A percentile compares a stretch with the other conserved stretches of the same genome.
Conservation (phyloP, 1,140 invertebrate species). For the Hydropsyche tenuis region DNA sequence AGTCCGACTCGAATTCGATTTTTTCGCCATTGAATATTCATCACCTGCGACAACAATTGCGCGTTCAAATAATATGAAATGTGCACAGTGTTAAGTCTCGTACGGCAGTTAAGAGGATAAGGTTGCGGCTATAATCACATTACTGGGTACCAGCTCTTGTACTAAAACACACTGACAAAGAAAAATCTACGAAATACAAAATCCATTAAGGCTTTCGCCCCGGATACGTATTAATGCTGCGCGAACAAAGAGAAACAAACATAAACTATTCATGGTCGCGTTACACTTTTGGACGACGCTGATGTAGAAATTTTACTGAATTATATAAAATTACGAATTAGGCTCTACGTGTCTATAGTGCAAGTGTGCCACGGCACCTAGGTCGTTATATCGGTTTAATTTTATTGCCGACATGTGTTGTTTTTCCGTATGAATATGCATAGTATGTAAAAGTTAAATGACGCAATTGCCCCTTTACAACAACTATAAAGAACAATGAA, state of each 20-base stretch:
- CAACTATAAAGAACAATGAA: too few species aligned
- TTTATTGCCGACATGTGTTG: too few species aligned
- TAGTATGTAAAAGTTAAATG: too few species aligned
- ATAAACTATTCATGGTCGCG: constrained; percentile 19
- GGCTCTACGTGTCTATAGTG: too few species aligned
- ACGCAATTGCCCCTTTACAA: too few species aligned
- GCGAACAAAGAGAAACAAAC: constrained; percentile 18
- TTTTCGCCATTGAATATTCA: too few species aligned
- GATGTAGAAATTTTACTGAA: not conserved
- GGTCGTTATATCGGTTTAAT: too few species aligned
- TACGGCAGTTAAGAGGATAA: constrained; percentile 24
- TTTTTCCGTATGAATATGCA: too few species aligned
- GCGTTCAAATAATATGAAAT: constrained; percentile 14
- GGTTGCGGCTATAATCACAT: constrained; percentile 32
- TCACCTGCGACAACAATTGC: too few species aligned
- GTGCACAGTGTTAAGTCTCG: not conserved
- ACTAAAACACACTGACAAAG: constrained; percentile 25
- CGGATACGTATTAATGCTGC: constrained; percentile 19
- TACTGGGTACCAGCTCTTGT: constrained; percentile 2
- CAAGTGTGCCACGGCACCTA: too few species aligned
- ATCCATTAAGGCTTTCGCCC: constrained; percentile 25
- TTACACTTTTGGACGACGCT: not conserved
- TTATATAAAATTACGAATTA: not conserved
- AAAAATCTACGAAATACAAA: constrained; percentile 33
- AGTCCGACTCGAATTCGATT: too few species aligned